Evolutionary conservation across 1,140 invertebrate species (phyloP), one percentile per base, ranked within the genome.

Genomic region (Homalodisca vitripennis): DNA sequence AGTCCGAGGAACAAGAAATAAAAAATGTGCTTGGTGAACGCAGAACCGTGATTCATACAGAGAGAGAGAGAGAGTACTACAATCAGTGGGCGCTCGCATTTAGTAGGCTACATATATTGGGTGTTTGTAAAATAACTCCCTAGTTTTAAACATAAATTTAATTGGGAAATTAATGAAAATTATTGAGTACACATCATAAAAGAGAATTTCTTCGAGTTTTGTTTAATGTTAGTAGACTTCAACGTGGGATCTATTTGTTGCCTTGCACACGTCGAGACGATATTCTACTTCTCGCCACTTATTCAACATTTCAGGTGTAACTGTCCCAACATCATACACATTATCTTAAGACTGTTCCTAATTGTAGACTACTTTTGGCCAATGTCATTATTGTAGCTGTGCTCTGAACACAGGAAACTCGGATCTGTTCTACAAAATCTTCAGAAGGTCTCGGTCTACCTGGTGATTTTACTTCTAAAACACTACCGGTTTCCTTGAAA

Each of bases 181-280:
- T 10, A 53, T 17, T 20, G 51, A 53, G 26, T 29, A 53, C 41
- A 67, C 27, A 53, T 32, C 10, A 29, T 46, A 32, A 29, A 67
- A 26, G 66, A 63, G 30, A 69, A 26, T 26, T 31, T 1, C 26
- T 64, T 53, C 22, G 64, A 53, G 47, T 69, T 69, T 69, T 53
- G 60, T 69, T 34, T 17, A 22, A 29, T n/a, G 29, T 65, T 55
- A 69, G 60, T 65, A 31, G 3, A 69, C 41, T 66, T 53, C 60
- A 34, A 69, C 51, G 24, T 69, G 62, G 67, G 26, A 30, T 67
- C 62, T 30, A 69, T 66, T 69, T 69, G 67, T 69, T 69, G 67
- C 67, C 57, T 55, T 69, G 51, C 67, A 69, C 63, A 66, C 57
- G 51, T 69, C 47, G 22, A 69, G 51, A 22, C 47, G 67, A 69